Evolutionary conservation across 1,140 invertebrate genomes (phyloP), one percentile per base, ranked within the genome.

Genomic region (Atta texana): DNA sequence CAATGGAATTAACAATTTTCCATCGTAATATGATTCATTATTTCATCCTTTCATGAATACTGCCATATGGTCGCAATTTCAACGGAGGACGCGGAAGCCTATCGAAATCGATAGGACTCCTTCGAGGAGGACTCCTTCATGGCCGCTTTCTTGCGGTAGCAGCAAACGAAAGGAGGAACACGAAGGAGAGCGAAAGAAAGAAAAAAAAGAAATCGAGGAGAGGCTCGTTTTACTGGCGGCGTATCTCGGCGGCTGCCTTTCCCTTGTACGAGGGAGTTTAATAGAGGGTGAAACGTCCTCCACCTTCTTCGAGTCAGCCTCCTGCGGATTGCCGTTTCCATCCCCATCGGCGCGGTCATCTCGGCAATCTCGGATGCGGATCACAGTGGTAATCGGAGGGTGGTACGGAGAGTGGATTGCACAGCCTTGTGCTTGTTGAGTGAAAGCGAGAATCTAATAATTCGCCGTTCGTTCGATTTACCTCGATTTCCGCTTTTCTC

Each of bases 211-310:
- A 88, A 88, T 63, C 71, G 86, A 85, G 89, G 89, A 64, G 85
- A 86, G 82, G 85, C 86, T 85, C 92, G 86, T 92, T 93, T 93
- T 93, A 94, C 92, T 89, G 92, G 90, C 90, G 89, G 90, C 90
- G 88, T 89, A 91, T 89, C 89, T 85, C 89, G 85, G 77, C 91
- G 89, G 92, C 94, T 94, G 94, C 94, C 94, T 95, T 95, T 95
- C 93, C 92, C 94, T 93, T 95, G 94, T 95, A 92, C 92, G 90
- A 92, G 93, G 93, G 92, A 93, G 93, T 94, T 95, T 95, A 95
- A 95, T 95, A 95, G 94, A 95, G 95, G 94, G 94, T 95, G 94
- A 95, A 95, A 95, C 93, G 89, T 92, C 92, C 93, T 93, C 91
- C 91, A 90, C 89, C 89, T 93, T 92, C 90, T 91, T 80, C 86